These are phyloP conservation scores for Platalea minor DNA, from an alignment of 2,797 vertebrate species.

Conservation along the genomic window DNA sequence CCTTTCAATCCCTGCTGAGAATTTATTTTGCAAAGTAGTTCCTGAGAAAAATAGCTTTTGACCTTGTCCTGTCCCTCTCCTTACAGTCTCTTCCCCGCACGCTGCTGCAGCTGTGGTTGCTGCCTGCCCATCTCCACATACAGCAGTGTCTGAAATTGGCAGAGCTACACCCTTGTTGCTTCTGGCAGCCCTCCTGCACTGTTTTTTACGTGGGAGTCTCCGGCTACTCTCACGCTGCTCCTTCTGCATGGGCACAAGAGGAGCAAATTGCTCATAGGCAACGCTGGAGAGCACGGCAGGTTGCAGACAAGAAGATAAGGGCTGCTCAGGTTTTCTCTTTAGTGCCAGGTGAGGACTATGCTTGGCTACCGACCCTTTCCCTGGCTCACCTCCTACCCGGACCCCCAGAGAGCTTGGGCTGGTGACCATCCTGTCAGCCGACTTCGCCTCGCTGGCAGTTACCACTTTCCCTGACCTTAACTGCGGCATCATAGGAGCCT, in stretches of 20 bases:
- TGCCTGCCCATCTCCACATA: not conserved
- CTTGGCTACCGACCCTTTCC: too few species aligned
- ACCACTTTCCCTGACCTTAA: not conserved
- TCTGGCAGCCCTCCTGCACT: not conserved
- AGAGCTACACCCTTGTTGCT: not conserved
- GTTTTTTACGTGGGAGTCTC: not conserved
- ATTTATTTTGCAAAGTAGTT: not conserved
- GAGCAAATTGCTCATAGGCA: not conserved
- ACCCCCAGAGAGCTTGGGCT: not conserved
- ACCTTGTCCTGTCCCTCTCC: not conserved
- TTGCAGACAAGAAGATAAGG: not conserved
- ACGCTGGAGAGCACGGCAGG: fast-evolving
- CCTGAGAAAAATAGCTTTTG: not conserved
- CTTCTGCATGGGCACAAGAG: not conserved
- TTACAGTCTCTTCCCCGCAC: not conserved
- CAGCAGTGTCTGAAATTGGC: not conserved
- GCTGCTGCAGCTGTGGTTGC: fast-evolving
- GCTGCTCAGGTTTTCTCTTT: not conserved
- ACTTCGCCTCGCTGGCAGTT: not conserved
- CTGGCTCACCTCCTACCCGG: fast-evolving
- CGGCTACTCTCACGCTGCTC: not conserved
- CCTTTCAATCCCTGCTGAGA: not conserved
- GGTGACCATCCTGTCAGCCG: fast-evolving
- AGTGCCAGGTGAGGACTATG: not conserved
- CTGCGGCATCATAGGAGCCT: not conserved